Base-by-base conservation (phyloP, 2,113 vertebrate genomes). In the Silurus glanis region DNA sequence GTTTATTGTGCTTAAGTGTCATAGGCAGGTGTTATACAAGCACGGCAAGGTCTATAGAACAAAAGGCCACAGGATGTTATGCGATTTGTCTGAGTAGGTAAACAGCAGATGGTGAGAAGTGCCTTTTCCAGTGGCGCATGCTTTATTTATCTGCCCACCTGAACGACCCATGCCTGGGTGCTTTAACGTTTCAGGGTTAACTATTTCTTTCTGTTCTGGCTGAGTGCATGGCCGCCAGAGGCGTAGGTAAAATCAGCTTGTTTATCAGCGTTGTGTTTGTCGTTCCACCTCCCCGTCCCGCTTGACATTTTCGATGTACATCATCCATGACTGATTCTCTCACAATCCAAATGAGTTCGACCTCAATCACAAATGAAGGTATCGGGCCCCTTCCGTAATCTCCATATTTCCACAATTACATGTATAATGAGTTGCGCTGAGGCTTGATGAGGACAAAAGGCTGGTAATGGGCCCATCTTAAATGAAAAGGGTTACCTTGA, bases 261-360 rank as follows among this genome's bases (percentile, higher is more conserved):
- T 95, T 94, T 95, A 93, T 93, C 92, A 91, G 92, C 91, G 82
- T 92, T 92, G 91, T 90, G 91, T 92, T 89, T 93, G 91, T 82
- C 76, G 85, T 89, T 88, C 90, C 88, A 87, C 93, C 90, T 92
- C 83, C 80, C 79, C 28, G 47, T 92, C 91, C 91, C 85, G 66
- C 91, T 84, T 94, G 93, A 94, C 93, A 94, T 94, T 94, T 94
- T 62, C 88, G 90, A 90, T 64, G 91, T 84, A 92, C 90, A 90
- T 90, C 93, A 94, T 92, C 94, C 94, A 92, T 94, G 94, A 94
- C 94, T 93, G 94, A 94, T 94, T 91, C 89, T 58, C 93, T 86
- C 82, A 83, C 80, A 90, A 91, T 93, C 90, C 91, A 91, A 94
- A 89, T 80, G 86, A 88, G 91, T 88, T 89, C 87, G 84, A 91